A percentile compares a stretch with the other conserved stretches of the same genome.
phyloP scores from a whole-genome alignment of 2,113 vertebrate species.

The Gracilinanus agilis region DNA sequence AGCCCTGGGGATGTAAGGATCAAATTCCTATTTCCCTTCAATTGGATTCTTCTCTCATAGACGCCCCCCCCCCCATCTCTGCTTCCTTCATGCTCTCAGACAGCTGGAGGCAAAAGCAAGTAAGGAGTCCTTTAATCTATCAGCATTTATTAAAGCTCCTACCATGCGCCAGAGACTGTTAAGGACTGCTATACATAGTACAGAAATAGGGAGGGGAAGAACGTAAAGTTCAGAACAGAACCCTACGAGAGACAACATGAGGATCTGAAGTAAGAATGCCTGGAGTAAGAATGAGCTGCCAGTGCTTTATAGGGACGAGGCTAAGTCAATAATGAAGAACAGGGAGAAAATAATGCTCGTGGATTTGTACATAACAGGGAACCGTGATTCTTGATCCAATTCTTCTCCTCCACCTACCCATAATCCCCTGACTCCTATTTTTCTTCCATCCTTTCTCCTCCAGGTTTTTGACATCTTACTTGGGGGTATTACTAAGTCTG shows the following conservation, averaged over 20 bases:
- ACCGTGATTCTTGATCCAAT: background rate
- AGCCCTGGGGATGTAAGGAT: background rate
- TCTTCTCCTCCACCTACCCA: background rate
- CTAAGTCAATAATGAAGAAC: background rate
- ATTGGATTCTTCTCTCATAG: no score
- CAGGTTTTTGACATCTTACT: background rate
- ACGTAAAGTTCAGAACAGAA: background rate
- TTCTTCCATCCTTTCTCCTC: background rate
- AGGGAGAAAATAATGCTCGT: background rate
- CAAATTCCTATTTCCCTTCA: background rate
- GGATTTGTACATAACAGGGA: background rate
- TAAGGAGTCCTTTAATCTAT: background rate
- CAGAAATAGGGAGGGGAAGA: background rate
- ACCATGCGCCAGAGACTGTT: no score
- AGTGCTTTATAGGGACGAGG: background rate
- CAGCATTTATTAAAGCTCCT: background rate
- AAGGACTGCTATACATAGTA: background rate
- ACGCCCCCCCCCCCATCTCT: background rate
- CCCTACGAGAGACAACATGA: background rate
- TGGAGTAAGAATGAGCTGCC: background rate
- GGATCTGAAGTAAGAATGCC: no score
- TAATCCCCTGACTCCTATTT: background rate
- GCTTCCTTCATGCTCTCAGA: background rate
- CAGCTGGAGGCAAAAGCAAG: background rate
- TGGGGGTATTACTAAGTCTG: background rate